Evolutionary conservation across 1,140 invertebrate species (phyloP), one percentile per base, ranked within the genome.

Genomic region (Colletes gigas): DNA sequence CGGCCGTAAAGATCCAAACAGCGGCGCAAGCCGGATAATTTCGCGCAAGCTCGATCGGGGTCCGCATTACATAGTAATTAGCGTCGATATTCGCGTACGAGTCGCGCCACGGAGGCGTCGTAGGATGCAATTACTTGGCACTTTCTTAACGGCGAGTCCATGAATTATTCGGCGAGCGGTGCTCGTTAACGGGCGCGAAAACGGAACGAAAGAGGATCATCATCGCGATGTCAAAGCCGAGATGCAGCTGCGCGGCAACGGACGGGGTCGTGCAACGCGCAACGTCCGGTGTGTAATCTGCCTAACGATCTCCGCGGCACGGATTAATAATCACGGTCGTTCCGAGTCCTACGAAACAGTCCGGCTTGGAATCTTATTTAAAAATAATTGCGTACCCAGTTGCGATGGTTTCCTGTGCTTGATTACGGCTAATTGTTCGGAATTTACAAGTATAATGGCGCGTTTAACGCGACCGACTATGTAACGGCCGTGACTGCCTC

Each of bases 381-480:
- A 93, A 91, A 93, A 93, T 93, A 93, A 93, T 93, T 93, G 89
- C 92, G 90, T 83, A 88, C 87, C 85, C 88, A 79, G 88, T 88
- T 85, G 77, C 88, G 85, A 88, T 90, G 87, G 88, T 92, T 93
- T 93, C 92, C 92, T 92, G 92, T 91, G 83, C 89, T 90, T 93
- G 92, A 92, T 93, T 92, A 92, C 91, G 88, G 90, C 89, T 93
- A 92, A 93, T 93, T 93, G 91, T 93, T 93, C 88, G 84, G 82
- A 90, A 93, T 93, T 93, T 93, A 92, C 91, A 93, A 93, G 92
- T 93, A 93, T 93, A 93, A 93, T 93, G 82, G 87, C 83, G 82
- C 88, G 88, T 84, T 90, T 91, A 90, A 92, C 86, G 90, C 87
- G 89, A 83, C 75, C 73, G 89, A 85, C 90, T 91, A 91, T 91